Evolutionary conservation across 2,888 invertebrate genomes (phyloP), one percentile per base, ranked within the genome.

Genomic region (Exephanes ischioxanthus): DNA sequence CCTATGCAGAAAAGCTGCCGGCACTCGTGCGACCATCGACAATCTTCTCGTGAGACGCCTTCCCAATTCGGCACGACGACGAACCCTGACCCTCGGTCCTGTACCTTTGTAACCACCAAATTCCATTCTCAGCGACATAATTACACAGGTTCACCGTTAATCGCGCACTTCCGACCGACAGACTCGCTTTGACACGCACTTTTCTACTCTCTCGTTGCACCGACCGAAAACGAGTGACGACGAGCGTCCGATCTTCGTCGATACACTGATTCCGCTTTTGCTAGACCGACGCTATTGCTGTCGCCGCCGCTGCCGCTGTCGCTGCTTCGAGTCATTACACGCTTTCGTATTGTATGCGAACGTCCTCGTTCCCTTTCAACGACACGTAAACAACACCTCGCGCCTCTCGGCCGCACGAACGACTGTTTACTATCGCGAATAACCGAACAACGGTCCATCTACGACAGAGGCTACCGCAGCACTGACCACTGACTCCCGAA

Each of bases 21-120:
- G 95, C 80, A 95, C 94, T 86, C 95, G 94, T 90, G 96, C 95
- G 76, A 96, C 95, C 90, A 96, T 95, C 3, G 96, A 95, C 2
- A 96, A 95, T 53, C 95, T 94, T 85, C 96, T 95, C 76, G 95
- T 95, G 88, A 96, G 95, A 90, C 95, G 95, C 86, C 96, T 95
- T 55, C 96, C 96, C 91, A 96, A 95, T 90, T 96, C 95, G 30
- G 96, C 90, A 22, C 93, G 91, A 66, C 92, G 90, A 51, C 93
- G 91, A 61, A 92, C 89, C 84, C 93, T 87, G 45, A 92, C 90
- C 63, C 93, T 91, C 9, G 93, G 90, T 19, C 92, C 93, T 55
- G 91, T 91, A 86, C 92, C 91, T 87, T 91, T 93, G 89, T 92
- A 93, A 48, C 91, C 88, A 37, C 90, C 90, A 77, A 93, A 92